These are phyloP conservation scores for Abrostola triplasia DNA, from an alignment of 2,888 invertebrate genomes.

Conservation along the genomic window DNA sequence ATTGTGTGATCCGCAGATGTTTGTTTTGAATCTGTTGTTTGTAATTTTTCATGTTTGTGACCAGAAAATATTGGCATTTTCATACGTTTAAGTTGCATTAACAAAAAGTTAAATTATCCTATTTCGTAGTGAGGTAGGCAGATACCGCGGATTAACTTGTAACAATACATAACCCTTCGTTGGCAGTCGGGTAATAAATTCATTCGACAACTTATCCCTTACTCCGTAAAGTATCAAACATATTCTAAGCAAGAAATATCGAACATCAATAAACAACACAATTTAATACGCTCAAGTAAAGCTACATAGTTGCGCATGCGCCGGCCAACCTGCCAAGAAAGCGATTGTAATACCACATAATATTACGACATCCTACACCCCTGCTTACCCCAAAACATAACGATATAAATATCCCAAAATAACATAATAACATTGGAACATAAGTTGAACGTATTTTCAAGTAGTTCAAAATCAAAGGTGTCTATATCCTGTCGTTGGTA, in stretches of 20 bases:
- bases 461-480: constrained; percentile 59
- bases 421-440: constrained; percentile 55
- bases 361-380: constrained; percentile 41
- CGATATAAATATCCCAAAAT: constrained; percentile 45
- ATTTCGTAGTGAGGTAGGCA: no score
- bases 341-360: constrained; percentile 18
- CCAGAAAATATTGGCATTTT: no score
- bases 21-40: no score
- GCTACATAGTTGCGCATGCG: constrained; percentile 17
- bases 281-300: constrained; percentile 21
- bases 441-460: constrained; percentile 63
- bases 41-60: no score
- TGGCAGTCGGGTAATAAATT: neutral
- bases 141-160: no score
- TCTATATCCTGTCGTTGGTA: constrained; percentile 34
- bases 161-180: neutral
- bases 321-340: constrained; percentile 3
- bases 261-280: constrained; percentile 23
- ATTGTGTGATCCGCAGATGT: no score
- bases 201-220: no score
- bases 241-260: neutral
- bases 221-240: no score
- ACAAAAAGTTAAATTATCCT: no score
- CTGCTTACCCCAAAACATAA: constrained; percentile 32
- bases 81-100: no score